These are phyloP conservation scores for Centroberyx gerrardi DNA, from an alignment of 2,797 vertebrate species.

Conservation along the genomic window DNA sequence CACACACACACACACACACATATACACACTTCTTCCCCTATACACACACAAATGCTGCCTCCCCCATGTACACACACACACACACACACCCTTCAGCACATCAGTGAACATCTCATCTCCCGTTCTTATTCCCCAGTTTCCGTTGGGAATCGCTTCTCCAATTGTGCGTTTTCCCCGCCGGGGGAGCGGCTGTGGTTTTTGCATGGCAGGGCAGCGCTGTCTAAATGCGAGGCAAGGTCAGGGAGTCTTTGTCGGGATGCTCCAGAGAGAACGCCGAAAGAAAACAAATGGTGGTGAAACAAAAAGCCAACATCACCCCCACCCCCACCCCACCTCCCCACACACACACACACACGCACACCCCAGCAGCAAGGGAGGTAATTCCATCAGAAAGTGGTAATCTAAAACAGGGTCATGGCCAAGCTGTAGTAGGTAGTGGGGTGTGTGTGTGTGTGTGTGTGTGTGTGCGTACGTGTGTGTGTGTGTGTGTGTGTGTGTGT, in stretches of 20 bases:
- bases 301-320: slow-evolving; percentile 60
- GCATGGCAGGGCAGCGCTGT: slow-evolving; percentile 17
- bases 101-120: slow-evolving; percentile 43
- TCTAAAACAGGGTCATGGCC: slow-evolving; percentile 64
- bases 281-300: slow-evolving; percentile 69
- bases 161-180: slow-evolving; percentile 8
- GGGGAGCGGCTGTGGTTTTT: slow-evolving; percentile 28
- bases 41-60: no score
- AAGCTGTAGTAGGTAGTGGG: slow-evolving; percentile 15
- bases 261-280: slow-evolving; percentile 36
- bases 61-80: no score
- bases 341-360: not conserved
- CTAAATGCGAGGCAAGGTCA: slow-evolving; percentile 69
- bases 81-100: not conserved
- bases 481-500: slow-evolving; percentile 13
- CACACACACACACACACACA: not conserved
- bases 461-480: slow-evolving; percentile 20
- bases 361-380: slow-evolving; percentile 54
- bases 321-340: not conserved
- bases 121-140: slow-evolving; percentile 38
- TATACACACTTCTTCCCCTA: no score
- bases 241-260: slow-evolving; percentile 60
- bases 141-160: slow-evolving; percentile 47
- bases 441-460: not conserved
- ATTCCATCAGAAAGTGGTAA: slow-evolving; percentile 76